Conservation (phyloP, 2,888 invertebrate genomes). For the Catocala sponsa region DNA sequence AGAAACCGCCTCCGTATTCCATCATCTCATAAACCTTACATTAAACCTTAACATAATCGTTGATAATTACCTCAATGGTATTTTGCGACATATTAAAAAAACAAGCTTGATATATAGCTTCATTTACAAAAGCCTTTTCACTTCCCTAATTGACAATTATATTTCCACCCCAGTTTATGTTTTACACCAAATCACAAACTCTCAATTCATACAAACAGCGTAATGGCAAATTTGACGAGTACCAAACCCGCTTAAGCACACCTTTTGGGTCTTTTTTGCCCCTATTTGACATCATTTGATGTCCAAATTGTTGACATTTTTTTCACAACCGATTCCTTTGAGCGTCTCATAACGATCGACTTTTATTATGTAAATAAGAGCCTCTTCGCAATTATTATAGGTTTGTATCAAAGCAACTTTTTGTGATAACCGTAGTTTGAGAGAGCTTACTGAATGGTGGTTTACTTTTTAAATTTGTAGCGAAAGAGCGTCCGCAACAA, state of each 20-base stretch:
- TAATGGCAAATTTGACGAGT: conserved; percentile 55
- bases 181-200: conserved; percentile 47
- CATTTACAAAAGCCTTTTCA: too few species aligned
- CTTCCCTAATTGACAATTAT: too few species aligned
- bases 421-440: background rate
- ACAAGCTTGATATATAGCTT: too few species aligned
- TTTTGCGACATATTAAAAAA: too few species aligned
- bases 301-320: conserved; percentile 44
- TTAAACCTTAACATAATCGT: too few species aligned
- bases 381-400: conserved; percentile 31
- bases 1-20: too few species aligned
- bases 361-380: conserved; percentile 42
- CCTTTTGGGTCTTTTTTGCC: conserved; percentile 34
- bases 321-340: conserved; percentile 34
- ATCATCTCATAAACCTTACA: too few species aligned
- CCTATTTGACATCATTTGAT: conserved; percentile 46
- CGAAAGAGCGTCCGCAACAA: too few species aligned
- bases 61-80: too few species aligned
- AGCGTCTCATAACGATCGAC: conserved; percentile 24
- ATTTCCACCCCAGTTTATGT: background rate
- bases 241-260: conserved; percentile 45
- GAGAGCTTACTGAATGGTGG: background rate
- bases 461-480: too few species aligned
- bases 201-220: conserved; percentile 46
- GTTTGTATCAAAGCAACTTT: conserved; percentile 29